Conservation (phyloP, 2,113 vertebrate genomes). For the Suncus etruscus region DNA sequence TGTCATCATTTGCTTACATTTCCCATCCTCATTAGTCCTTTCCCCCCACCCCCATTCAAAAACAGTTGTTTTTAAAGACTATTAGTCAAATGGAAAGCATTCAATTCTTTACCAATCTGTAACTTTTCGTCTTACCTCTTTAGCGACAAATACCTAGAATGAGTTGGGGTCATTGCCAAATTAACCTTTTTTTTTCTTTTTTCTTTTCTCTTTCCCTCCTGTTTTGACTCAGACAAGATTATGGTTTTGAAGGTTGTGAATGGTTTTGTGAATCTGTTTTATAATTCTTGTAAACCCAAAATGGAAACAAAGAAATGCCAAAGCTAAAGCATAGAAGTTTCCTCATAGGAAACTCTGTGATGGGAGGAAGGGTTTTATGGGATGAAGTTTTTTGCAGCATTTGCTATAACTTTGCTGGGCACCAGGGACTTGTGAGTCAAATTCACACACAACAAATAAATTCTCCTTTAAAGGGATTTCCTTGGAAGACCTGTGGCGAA, state of each 20-base stretch:
- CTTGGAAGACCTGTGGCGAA: not conserved
- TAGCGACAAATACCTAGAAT: conserved; percentile 54
- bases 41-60: not conserved
- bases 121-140: conserved; percentile 65
- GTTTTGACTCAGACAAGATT: conserved; percentile 63
- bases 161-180: conserved; percentile 67
- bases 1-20: not conserved
- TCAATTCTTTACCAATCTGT: conserved; percentile 76
- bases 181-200: not conserved
- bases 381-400: not conserved
- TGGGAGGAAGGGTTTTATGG: not conserved
- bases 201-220: not conserved
- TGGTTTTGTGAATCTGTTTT: conserved; percentile 63
- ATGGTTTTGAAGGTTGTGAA: conserved; percentile 64
- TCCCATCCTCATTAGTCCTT: not conserved
- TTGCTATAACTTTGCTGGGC: not conserved
- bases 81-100: conserved; percentile 22
- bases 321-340: conserved; percentile 24
- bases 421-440: not conserved
- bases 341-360: not conserved
- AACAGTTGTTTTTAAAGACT: not conserved
- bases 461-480: conserved; percentile 52
- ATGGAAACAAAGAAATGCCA: conserved; percentile 57
- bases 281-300: conserved; percentile 55
- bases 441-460: not conserved